Conservation (phyloP, 2,797 vertebrate genomes). For the Peromyscus attwateri region DNA sequence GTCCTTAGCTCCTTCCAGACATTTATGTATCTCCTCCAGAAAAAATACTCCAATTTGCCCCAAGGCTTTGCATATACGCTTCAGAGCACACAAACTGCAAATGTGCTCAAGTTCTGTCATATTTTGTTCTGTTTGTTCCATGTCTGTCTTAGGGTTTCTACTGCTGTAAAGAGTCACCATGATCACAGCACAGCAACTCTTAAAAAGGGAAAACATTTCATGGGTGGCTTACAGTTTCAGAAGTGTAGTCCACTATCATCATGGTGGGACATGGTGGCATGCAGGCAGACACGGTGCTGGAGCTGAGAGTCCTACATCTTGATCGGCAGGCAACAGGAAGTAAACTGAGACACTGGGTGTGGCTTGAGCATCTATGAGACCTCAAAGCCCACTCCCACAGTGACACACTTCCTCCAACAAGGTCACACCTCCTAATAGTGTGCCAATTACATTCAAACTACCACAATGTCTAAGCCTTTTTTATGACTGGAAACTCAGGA, state of each 20-base stretch:
- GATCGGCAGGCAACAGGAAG: not conserved
- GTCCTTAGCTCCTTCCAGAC: not conserved
- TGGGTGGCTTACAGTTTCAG: not conserved
- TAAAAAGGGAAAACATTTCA: not conserved
- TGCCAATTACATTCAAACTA: not conserved
- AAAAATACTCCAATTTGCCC: not conserved
- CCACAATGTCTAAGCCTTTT: not conserved
- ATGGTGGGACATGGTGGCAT: not conserved
- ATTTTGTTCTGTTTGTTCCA: not conserved
- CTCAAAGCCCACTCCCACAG: not conserved
- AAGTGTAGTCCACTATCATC: not conserved
- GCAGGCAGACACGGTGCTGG: not conserved
- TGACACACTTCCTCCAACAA: not conserved
- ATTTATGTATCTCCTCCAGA: not conserved
- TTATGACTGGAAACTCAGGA: not conserved
- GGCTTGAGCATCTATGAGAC: not conserved
- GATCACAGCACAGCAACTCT: not conserved
- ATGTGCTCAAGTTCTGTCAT: not conserved
- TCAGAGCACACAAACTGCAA: not conserved
- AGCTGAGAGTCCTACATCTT: not conserved
- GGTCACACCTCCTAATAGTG: not conserved
- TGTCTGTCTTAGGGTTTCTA: not conserved
- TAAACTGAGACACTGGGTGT: not conserved
- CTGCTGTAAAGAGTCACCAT: not conserved
- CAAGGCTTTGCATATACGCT: not conserved